Percentiles rank a stretch among this genome's conserved stretches.
Evolutionary conservation across 2,113 vertebrate genomes (phyloP).

Genomic region (Embiotoca jacksoni): DNA sequence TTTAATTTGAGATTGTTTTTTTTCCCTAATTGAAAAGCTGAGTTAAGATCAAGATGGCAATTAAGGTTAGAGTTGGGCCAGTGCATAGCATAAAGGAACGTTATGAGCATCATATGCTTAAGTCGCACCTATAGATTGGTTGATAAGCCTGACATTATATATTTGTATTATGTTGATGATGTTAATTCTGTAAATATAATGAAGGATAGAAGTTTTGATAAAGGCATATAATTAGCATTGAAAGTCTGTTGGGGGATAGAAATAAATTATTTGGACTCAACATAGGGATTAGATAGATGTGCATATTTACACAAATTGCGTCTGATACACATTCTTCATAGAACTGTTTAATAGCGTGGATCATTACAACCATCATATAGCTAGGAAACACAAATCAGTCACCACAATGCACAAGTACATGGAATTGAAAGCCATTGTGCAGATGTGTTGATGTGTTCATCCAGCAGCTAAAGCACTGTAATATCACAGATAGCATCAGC

Average conservation of each 20-base stretch:
- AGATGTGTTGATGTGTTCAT: conserved; percentile 64
- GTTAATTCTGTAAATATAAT: not conserved
- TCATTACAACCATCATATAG: conserved; percentile 18
- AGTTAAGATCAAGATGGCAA: too few species aligned
- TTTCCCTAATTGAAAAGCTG: too few species aligned
- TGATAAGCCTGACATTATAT: not conserved
- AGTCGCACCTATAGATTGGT: too few species aligned
- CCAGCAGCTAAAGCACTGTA: conserved; percentile 40
- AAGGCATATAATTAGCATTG: not conserved
- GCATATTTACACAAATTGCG: not conserved
- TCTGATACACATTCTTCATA: conserved; percentile 11
- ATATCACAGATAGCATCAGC: conserved; percentile 70
- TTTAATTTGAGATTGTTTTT: too few species aligned
- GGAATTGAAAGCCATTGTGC: conserved; percentile 23
- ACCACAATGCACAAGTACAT: not conserved
- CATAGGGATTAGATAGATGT: not conserved
- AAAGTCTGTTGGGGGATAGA: not conserved
- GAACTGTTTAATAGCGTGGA: conserved; percentile 12
- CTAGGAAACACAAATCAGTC: conserved; percentile 20
- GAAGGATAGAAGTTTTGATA: not conserved
- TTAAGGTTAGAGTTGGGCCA: too few species aligned
- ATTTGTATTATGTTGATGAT: not conserved
- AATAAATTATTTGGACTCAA: not conserved
- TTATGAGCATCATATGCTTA: too few species aligned
- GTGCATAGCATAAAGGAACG: too few species aligned